Base-by-base conservation (phyloP, 2,797 vertebrate species). In the Sus cebifrons region DNA sequence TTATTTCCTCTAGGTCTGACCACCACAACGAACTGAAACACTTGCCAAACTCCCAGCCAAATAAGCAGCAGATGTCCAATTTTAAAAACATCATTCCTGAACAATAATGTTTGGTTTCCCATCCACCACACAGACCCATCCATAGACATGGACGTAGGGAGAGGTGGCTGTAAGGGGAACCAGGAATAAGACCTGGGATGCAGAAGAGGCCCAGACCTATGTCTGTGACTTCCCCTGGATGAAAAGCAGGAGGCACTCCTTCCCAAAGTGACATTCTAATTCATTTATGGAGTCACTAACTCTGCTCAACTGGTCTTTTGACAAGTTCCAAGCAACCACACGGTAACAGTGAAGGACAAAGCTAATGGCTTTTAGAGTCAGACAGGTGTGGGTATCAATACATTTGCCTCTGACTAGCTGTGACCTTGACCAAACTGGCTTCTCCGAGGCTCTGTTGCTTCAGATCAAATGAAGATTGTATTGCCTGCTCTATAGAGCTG, bases 11-110 rank as follows among this genome's bases (percentile, higher is more conserved):
- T 96, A 94, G 96, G 94, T 96, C 96, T 97, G 96, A 98, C 97
- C 94, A 96, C 98, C 97, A 98, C 95, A 94, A 96, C 67, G 70
- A 97, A 95, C 78, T 97, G 88, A 96, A 98, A 97, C 52, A 62
- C 96, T 98, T 95, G 97, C 97, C 96, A 97, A 97, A 96, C 79
- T 98, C 94, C 84, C 91, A 98, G 86, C 83, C 96, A 98, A 98
- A 98, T 82, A 98, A 98, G 97, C 87, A 98, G 73, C 98, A 98
- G 98, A 98, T 98, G 97, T 98, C 14, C 92, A 94, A 88, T 94
- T 84, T 94, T 91, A 96, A 97, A 87, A 96, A 71, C 32, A 75
- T 95, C 32, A 13, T 91, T 95, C 49, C 44, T 94, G 65, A 96
- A 88, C 65, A 96, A 88, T 92, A 83, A 94, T 96, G 93, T 96